Evolutionary conservation across 1,140 invertebrate genomes (phyloP), one percentile per base, ranked within the genome.

Genomic region (Chymomyza costata): DNA sequence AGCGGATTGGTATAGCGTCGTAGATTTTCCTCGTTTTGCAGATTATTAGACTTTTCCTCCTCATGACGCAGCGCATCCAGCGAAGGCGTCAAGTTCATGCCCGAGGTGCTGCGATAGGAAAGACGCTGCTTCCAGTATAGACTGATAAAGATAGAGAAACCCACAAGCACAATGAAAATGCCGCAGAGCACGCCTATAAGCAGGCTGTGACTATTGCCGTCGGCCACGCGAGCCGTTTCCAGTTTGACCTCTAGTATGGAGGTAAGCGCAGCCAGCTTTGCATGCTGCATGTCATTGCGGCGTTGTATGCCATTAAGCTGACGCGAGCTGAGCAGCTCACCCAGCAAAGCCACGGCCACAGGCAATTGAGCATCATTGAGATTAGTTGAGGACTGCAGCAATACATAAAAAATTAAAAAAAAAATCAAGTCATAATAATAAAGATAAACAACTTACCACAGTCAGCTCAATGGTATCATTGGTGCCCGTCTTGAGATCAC

Each of bases 1-100:
- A 87, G 48, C 0, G 88, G 89, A 82, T 88, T 89, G 21, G 88
- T 88, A 64, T 88, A 88, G 88, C 91, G 86, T 28, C 94, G 89
- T 15, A 95, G 86, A 69, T 96, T 95, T 84, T 96, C 94, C 80
- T 96, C 94, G 84, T 95, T 95, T 81, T 95, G 94, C 32, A 95
- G 86, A 82, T 96, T 96, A 71, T 95, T 95, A 0, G 93, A 93
- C 73, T 95, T 95, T 67, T 95, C 93, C 83, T 94, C 92, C 65
- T 93, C 92, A 57, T 92, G 90, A 8, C 92, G 88, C 65, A 86
- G 88, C 65, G 87, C 89, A 60, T 86, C 89, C 62, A 88, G 87
- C 65, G 83, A 88, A 67, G 52, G 87, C 63, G 88, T 88, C 40
- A 89, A 68, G 66, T 88, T 88, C 30, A 88, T 85, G 13, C 87